Evolutionary conservation across 2,888 invertebrate species (phyloP).

Genomic region (Drosophila maculinotata): DNA sequence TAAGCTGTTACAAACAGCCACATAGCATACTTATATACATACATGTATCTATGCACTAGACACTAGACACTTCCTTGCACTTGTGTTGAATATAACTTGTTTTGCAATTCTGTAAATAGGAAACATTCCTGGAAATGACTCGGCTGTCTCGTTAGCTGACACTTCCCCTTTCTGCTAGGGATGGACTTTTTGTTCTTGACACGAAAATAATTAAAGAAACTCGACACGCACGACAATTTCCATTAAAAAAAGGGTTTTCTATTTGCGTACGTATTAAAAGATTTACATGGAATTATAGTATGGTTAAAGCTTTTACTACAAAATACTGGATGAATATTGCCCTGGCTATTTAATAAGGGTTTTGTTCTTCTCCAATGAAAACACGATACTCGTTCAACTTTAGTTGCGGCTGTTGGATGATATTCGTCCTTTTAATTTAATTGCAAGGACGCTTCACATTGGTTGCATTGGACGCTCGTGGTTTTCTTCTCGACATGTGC

Average conservation of each 20-base stretch:
- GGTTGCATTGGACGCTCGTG: conserved; percentile 14
- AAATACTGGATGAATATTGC: too few species aligned
- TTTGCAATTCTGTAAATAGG: background rate
- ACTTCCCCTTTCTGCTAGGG: conserved; percentile 3
- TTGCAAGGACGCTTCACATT: conserved; percentile 34
- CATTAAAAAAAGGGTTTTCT: too few species aligned
- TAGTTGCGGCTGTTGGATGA: background rate
- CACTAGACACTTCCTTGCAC: background rate
- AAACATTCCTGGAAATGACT: conserved; percentile 3
- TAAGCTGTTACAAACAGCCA: conserved; percentile 1
- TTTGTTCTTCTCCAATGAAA: too few species aligned
- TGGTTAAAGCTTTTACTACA: too few species aligned
- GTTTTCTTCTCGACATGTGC: conserved; percentile 23
- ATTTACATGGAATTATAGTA: too few species aligned
- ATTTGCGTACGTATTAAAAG: background rate
- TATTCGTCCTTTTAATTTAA: conserved; percentile 54
- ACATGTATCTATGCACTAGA: too few species aligned
- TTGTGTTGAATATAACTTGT: background rate
- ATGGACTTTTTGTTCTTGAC: background rate
- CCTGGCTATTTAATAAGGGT: too few species aligned
- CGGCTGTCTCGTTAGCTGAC: conserved; percentile 20
- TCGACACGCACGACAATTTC: background rate
- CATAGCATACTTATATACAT: too few species aligned
- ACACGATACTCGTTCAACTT: background rate
- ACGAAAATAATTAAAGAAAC: too few species aligned